These are phyloP conservation scores for Plemyria rubiginata DNA, from an alignment of 2,888 invertebrate species.

Conservation along the genomic window DNA sequence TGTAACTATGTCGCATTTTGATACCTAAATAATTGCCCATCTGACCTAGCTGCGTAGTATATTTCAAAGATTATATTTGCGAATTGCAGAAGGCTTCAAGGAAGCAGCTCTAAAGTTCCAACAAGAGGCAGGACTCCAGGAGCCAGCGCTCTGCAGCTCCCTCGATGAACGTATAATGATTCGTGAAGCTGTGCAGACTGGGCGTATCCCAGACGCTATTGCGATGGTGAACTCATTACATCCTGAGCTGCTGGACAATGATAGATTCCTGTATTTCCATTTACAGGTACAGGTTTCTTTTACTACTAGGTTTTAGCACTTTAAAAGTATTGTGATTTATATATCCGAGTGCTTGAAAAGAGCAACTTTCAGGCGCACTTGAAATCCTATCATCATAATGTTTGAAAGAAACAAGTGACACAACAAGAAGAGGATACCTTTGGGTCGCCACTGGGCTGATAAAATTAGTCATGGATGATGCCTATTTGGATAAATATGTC, in stretches of 20 bases:
- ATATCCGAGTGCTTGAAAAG: too few species aligned
- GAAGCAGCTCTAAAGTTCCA: conserved; percentile 99
- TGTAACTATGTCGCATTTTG: background rate
- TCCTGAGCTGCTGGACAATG: conserved; percentile 97
- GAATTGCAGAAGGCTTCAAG: conserved; percentile 92
- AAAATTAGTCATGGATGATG: too few species aligned
- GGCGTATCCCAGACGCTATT: conserved; percentile 96
- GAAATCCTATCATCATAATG: too few species aligned
- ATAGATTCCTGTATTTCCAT: conserved; percentile 97
- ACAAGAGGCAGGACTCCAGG: conserved; percentile 92
- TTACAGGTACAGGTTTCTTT: conserved; percentile 87
- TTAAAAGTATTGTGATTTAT: too few species aligned
- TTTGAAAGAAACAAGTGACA: too few species aligned
- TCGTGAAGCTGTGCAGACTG: conserved; percentile 96
- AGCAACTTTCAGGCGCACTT: too few species aligned
- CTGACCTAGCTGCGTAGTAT: background rate
- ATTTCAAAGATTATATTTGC: background rate
- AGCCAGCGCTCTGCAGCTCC: conserved; percentile 87
- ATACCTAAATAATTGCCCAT: too few species aligned
- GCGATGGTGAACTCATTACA: conserved; percentile 96
- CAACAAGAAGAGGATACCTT: too few species aligned
- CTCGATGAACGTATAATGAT: conserved; percentile 96
- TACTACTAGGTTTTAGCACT: background rate
- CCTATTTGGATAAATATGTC: too few species aligned
- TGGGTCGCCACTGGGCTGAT: too few species aligned